Conservation (phyloP, 2,113 vertebrate genomes). For the Pseudopipra pipra region DNA sequence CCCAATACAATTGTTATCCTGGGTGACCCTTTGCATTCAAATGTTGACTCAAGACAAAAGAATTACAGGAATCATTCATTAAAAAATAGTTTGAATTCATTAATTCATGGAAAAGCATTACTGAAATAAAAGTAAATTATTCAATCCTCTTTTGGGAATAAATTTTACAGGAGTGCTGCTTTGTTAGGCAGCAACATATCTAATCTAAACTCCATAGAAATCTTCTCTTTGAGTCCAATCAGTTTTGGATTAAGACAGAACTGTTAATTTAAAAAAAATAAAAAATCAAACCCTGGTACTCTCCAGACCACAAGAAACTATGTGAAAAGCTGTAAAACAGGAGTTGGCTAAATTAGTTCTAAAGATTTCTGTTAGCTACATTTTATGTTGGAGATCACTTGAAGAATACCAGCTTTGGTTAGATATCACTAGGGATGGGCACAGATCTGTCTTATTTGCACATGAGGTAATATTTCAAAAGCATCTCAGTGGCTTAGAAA, state of each 20-base stretch:
- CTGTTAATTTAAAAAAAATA: neutral
- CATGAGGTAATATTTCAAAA: constrained; percentile 32
- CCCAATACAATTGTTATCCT: constrained; percentile 84
- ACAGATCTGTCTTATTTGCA: neutral
- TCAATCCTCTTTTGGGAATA: neutral
- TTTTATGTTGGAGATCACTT: neutral
- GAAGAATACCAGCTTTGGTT: neutral
- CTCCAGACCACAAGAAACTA: constrained; percentile 22
- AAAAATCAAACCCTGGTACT: constrained; percentile 23
- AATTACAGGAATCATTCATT: constrained; percentile 50
- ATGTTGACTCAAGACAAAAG: constrained; percentile 52
- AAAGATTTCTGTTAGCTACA: neutral
- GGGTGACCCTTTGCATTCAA: constrained; percentile 82
- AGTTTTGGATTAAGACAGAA: constrained; percentile 14
- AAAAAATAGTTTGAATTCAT: neutral
- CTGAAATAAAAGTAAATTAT: neutral
- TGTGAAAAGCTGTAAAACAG: neutral
- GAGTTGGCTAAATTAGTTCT: neutral
- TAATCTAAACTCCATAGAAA: neutral
- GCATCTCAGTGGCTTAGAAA: constrained; percentile 20
- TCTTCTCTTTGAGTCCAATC: neutral
- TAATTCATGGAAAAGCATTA: neutral
- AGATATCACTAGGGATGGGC: neutral
- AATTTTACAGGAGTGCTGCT: neutral
- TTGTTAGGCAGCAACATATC: neutral